Conservation (phyloP, 2,113 vertebrate genomes). For the Theristicus caerulescens region DNA sequence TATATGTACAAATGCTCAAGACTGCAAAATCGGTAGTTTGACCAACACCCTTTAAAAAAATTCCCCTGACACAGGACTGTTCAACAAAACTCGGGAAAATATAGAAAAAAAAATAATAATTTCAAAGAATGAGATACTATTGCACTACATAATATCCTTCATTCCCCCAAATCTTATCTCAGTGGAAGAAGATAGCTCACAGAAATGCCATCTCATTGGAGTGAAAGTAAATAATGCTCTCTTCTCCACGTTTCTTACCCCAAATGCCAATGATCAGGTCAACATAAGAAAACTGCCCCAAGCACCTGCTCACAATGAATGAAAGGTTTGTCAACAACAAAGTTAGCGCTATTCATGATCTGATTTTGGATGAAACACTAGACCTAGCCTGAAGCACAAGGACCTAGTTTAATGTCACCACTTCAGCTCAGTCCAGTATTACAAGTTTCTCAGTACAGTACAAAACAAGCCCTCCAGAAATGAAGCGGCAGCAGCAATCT, state of each 20-base stretch:
- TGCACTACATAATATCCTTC: background rate
- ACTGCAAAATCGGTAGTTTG: background rate
- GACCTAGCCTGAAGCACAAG: background rate
- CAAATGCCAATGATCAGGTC: conserved; percentile 1
- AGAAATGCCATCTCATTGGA: conserved; percentile 19
- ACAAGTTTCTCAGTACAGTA: background rate
- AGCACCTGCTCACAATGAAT: background rate
- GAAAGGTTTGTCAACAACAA: background rate
- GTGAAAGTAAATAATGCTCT: background rate
- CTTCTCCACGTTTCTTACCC: background rate
- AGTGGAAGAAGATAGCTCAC: background rate
- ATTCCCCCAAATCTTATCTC: background rate
- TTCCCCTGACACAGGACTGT: rapidly evolving
- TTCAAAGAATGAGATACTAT: background rate
- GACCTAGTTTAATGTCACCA: conserved; percentile 21
- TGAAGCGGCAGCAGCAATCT: conserved; percentile 22
- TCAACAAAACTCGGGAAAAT: background rate
- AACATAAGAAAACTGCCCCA: background rate
- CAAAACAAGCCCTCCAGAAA: conserved; percentile 23
- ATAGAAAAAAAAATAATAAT: background rate
- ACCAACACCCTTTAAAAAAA: background rate
- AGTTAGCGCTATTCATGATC: background rate
- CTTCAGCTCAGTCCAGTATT: background rate
- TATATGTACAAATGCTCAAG: background rate
- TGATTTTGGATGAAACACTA: background rate